These are phyloP conservation scores for Condylura cristata DNA, from an alignment of 2,113 vertebrate species.

Conservation along the genomic window DNA sequence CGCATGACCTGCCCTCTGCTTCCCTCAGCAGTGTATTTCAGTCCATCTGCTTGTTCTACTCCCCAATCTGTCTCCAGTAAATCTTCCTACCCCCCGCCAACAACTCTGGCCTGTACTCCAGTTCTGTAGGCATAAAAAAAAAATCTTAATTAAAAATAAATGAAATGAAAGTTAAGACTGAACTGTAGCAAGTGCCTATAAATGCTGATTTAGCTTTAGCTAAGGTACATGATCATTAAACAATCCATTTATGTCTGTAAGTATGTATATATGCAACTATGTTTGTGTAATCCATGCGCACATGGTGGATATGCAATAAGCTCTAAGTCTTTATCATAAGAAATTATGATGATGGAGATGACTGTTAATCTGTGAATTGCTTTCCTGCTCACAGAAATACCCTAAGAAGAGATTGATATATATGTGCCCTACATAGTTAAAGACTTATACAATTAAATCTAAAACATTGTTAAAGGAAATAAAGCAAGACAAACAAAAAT, in stretches of 20 bases:
- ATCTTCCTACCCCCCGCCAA: too few relatives aligned
- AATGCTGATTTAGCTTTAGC: not conserved
- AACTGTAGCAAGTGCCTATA: not conserved
- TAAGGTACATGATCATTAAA: not conserved
- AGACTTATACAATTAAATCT: too few relatives aligned
- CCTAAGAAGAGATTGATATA: not conserved
- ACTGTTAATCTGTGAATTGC: not conserved
- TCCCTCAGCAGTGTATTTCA: too few relatives aligned
- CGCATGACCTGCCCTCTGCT: too few relatives aligned
- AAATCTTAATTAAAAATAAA: too few relatives aligned
- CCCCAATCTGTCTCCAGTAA: too few relatives aligned
- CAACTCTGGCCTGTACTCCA: too few relatives aligned
- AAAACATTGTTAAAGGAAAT: too few relatives aligned
- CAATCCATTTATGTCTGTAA: not conserved
- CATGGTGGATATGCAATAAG: not conserved
- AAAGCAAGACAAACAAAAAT: too few relatives aligned
- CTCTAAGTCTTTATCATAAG: not conserved
- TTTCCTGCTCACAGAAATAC: not conserved
- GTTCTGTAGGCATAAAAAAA: too few relatives aligned
- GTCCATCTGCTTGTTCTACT: too few relatives aligned
- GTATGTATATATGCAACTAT: not conserved
- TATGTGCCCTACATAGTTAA: not conserved
- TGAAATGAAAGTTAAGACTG: too few relatives aligned
- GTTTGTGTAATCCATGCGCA: not conserved
- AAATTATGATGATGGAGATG: not conserved